A percentile compares a stretch with the other conserved stretches of the same genome.
Conservation (phyloP, 2,888 invertebrate genomes). For the Zele albiditarsus region DNA sequence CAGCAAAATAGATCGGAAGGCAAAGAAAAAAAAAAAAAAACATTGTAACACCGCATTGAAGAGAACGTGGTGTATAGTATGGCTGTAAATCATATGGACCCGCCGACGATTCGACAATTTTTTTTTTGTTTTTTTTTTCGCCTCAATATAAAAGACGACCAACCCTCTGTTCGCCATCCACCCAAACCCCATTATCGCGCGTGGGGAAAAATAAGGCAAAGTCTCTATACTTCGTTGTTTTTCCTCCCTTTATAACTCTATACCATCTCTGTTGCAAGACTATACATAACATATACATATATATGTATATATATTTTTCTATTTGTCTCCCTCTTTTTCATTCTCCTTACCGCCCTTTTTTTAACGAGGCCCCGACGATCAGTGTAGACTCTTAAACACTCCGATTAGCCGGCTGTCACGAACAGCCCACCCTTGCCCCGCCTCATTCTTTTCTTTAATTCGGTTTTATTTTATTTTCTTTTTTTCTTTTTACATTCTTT, state of each 20-base stretch:
- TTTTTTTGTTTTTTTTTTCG: slow-evolving; percentile 43
- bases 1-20: slow-evolving; percentile 40
- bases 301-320: background rate
- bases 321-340: slow-evolving; percentile 16
- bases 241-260: slow-evolving; percentile 42
- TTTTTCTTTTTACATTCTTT: slow-evolving; percentile 50
- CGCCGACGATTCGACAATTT: slow-evolving; percentile 56
- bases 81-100: slow-evolving; percentile 63
- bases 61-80: slow-evolving; percentile 10
- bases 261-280: slow-evolving; percentile 18
- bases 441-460: slow-evolving; percentile 72
- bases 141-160: background rate
- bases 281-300: background rate
- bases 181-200: slow-evolving; percentile 69
- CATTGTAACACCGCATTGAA: background rate
- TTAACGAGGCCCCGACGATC: slow-evolving; percentile 71
- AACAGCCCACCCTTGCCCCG: slow-evolving; percentile 70
- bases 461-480: slow-evolving; percentile 58
- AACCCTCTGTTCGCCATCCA: slow-evolving; percentile 25
- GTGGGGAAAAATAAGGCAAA: slow-evolving; percentile 66
- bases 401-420: slow-evolving; percentile 73
- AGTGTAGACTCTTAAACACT: slow-evolving; percentile 73
- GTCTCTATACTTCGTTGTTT: slow-evolving; percentile 28
- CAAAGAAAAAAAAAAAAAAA: slow-evolving; percentile 23
- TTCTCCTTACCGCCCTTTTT: slow-evolving; percentile 49